Percentiles rank a stretch among this genome's conserved stretches.
Evolutionary conservation across 2,113 vertebrate genomes (phyloP).

Genomic region (Pygathrix nemaeus): DNA sequence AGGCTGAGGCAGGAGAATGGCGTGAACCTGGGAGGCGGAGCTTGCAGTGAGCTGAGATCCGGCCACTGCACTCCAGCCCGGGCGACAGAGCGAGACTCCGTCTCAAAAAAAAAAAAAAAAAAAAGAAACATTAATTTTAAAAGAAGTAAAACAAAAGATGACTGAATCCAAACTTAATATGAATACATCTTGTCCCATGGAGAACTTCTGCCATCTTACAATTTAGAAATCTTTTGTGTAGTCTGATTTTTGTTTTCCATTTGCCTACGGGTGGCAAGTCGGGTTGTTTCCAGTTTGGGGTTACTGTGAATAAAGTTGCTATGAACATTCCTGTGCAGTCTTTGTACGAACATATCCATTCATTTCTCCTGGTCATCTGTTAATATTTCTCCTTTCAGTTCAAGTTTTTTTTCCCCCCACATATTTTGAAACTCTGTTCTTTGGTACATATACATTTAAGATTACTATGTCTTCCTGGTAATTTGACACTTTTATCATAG

Average conservation of each 20-base stretch:
- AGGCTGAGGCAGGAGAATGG: too few relatives aligned
- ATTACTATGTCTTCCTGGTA: neutral
- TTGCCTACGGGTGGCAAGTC: neutral
- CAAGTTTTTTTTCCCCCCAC: neutral
- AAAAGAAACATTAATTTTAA: neutral
- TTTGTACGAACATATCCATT: neutral
- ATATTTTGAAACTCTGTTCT: neutral
- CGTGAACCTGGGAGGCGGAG: too few relatives aligned
- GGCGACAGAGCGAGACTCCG: too few relatives aligned
- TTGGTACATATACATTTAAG: neutral
- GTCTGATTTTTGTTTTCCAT: neutral
- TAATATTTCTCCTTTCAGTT: neutral
- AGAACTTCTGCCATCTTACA: neutral
- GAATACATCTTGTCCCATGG: neutral
- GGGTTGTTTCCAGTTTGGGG: neutral
- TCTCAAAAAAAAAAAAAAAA: too few relatives aligned
- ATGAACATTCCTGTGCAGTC: neutral
- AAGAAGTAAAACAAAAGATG: constrained; percentile 7
- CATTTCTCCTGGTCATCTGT: neutral
- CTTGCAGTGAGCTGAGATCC: too few relatives aligned
- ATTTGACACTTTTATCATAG: neutral
- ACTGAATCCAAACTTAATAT: neutral
- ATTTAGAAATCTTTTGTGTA: neutral
- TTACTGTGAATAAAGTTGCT: neutral
- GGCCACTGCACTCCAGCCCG: too few relatives aligned